phyloP scores from a whole-genome alignment of 1,140 invertebrate genomes.

The Brachionus paranguensis region DNA sequence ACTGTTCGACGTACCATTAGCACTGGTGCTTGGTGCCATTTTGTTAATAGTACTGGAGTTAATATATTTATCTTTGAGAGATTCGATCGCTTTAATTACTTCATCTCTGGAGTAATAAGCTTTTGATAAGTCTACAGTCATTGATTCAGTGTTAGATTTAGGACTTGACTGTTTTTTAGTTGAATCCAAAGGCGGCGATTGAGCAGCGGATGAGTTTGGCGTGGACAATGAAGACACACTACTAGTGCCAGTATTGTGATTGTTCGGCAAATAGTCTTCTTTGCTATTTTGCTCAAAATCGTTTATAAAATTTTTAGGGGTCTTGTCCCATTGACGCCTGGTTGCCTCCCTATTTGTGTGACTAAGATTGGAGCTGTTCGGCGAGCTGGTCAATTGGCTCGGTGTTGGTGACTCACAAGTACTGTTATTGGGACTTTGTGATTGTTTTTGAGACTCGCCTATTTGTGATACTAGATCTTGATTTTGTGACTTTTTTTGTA shows the following conservation, averaged over 20 bases:
- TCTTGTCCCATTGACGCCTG: slow-evolving; percentile 35
- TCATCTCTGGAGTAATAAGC: slow-evolving; percentile 31
- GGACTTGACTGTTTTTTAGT: not conserved
- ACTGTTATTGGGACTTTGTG: not conserved
- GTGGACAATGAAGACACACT: slow-evolving; percentile 16
- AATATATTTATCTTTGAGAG: slow-evolving; percentile 18
- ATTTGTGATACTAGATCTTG: not conserved
- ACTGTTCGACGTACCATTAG: not conserved
- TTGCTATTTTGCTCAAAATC: not conserved
- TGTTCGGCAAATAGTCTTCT: not conserved
- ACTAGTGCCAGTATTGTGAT: not conserved
- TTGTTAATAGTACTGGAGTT: not conserved
- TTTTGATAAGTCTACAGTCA: not conserved
- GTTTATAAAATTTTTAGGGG: slow-evolving; percentile 9
- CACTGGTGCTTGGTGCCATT: not conserved
- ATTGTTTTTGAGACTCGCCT: not conserved
- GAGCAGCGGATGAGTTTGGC: slow-evolving; percentile 18
- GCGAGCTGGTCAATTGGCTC: slow-evolving; percentile 9
- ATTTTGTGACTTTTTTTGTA: slow-evolving; percentile 16
- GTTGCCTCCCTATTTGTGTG: not conserved
- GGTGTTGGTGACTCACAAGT: not conserved
- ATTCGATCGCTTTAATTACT: not conserved
- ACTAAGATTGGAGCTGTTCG: not conserved
- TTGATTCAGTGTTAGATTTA: not conserved
- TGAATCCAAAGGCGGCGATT: slow-evolving; percentile 27